phyloP scores from a whole-genome alignment of 1,140 invertebrate genomes.

The Lepidurus arcticus region DNA sequence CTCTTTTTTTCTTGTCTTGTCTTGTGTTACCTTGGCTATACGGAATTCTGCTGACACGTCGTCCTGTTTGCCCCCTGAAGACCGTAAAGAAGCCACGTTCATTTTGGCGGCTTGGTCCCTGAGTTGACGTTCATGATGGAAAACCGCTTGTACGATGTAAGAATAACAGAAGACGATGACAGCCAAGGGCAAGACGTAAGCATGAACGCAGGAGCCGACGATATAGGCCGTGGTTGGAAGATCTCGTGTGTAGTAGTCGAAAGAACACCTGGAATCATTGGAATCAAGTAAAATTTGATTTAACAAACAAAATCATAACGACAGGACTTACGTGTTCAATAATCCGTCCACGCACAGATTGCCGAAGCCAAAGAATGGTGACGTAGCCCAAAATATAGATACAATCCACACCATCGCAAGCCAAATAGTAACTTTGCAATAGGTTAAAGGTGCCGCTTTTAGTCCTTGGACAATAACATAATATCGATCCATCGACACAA shows the following conservation, averaged over 20 bases:
- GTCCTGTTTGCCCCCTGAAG: slow-evolving; percentile 49
- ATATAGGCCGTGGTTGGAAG: slow-evolving; percentile 56
- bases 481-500: slow-evolving; percentile 42
- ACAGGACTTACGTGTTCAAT: slow-evolving; percentile 32
- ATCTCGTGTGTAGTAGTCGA: slow-evolving; percentile 64
- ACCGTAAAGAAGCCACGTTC: slow-evolving; percentile 42
- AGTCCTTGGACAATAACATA: slow-evolving; percentile 42
- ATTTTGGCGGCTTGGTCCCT: slow-evolving; percentile 43
- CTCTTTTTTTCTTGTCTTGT: background rate
- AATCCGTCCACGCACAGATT: slow-evolving; percentile 39
- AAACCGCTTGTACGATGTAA: slow-evolving; percentile 49
- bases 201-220: slow-evolving; percentile 37
- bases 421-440: slow-evolving; percentile 36
- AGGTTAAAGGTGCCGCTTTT: slow-evolving; percentile 39
- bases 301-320: background rate
- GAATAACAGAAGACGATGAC: slow-evolving; percentile 45
- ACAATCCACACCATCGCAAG: slow-evolving; percentile 40
- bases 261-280: slow-evolving; percentile 31
- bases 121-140: slow-evolving; percentile 46
- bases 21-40: slow-evolving; percentile 33
- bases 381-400: slow-evolving; percentile 37
- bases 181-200: slow-evolving; percentile 42
- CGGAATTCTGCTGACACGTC: slow-evolving; percentile 41
- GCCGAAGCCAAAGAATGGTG: slow-evolving; percentile 42
- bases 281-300: background rate